Base-by-base conservation (phyloP, 2,888 invertebrate species). In the Siphonodentalium dalli region DNA sequence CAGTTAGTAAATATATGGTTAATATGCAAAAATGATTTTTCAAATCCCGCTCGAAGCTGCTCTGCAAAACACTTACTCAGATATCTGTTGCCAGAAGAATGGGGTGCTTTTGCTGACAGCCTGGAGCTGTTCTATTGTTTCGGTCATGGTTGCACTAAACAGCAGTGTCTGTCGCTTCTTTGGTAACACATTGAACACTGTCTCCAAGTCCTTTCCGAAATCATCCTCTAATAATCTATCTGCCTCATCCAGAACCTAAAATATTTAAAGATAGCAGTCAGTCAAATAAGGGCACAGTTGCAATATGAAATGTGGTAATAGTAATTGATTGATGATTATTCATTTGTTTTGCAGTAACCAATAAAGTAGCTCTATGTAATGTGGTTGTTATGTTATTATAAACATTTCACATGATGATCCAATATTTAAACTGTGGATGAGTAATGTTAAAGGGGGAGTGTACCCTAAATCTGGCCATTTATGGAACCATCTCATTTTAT, bases 181-280 rank as follows among this genome's bases (percentile, higher is more conserved):
- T 0, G 95, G 92, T 39, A 96, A 79, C 6, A 62, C 88, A 81
- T 92, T 89, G 78, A 94, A 79, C 44, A 60, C 93, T 0, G 88
- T 87, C 75, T 89, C 87, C 42, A 97, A 84, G 72, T 86, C 79
- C 34, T 74, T 77, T 6, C 79, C 80, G 72, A 82, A 84, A 53
- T 84, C 82, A 56, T 84, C 83, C 66, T 84, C 85, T 29, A 89
- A 81, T 63, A 90, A 85, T 82, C 93, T 87, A 78, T 99, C 99
- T 28, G 98, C 99, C 84, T 99, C 99, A 83, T 99, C 99, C 46
- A 99, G 81, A 0, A 99, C 95, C 68, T 98, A 93, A 21, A 49
- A 21, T 29, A 39, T 13, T 33, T 24, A 26, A 20, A 33, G 35
- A 18, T 5, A 43, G 26, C 18, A 20, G 13, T 13, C 24, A 23